Evolutionary conservation across 2,888 invertebrate genomes (phyloP), one percentile per base, ranked within the genome.

Genomic region (Noctuana brunneofusca): DNA sequence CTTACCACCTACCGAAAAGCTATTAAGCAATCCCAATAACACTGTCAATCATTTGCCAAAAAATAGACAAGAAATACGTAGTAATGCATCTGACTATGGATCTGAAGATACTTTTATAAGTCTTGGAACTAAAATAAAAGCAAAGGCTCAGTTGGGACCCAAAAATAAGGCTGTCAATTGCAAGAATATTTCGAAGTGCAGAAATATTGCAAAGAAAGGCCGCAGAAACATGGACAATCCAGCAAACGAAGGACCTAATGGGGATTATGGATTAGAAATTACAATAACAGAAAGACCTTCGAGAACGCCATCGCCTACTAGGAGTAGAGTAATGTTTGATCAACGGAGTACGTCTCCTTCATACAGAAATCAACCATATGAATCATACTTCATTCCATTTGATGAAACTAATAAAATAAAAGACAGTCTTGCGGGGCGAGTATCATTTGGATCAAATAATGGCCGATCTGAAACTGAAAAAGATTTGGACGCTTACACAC

Each of bases 61-160:
- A 27, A 78, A 65, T 53, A 78, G 84, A 46, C 84, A 75, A 71
- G 87, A 86, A 14, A 68, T 85, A 59, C 86, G 87, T 70, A 88
- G 90, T 68, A 91, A 91, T 68, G 86, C 84, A 32, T 91, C 91
- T 1, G 91, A 91, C 65, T 86, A 87, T 69, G 90, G 92, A 14
- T 92, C 92, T 8, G 92, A 90, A 75, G 92, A 92, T 59, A 92
- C 92, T 1, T 91, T 80, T 67, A 86, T 89, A 58, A 92, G 92
- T 70, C 74, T 92, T 75, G 92, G 92, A 41, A 87, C 89, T 38
- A 92, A 92, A 76, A 92, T 92, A 49, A 92, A 92, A 74, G 87
- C 87, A n/a, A 90, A 84, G 76, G 92, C 92, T 1, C 91, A 92
- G 73, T 72, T 78, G 1, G 76, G 79, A 6, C 73, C 81, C 4